Evolutionary conservation across 2,888 invertebrate species (phyloP), one percentile per base, ranked within the genome.

Genomic region (Parochlus steinenii): DNA sequence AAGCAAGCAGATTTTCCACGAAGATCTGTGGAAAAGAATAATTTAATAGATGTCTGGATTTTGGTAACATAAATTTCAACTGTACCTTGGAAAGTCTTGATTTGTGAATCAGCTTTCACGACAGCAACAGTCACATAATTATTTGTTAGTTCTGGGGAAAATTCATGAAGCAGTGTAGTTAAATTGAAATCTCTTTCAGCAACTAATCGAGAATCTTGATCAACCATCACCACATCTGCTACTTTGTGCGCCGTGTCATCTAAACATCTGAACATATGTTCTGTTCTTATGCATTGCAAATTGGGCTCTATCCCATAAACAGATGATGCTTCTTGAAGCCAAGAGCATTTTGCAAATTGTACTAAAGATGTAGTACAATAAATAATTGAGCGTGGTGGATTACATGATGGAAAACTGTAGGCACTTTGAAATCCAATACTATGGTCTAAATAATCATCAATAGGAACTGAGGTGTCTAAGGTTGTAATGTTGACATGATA

Each of bases 251-350:
- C 52, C 1, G 83, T 65, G 2, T 74, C 71, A 17, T 66, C 56
- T 63, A 89, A 64, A 47, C 89, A 89, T 10, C 67, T 69, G 6
- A 67, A 64, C 4, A 65, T 53, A 42, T 62, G 66, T 3, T 58
- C 56, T 2, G 73, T 69, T 43, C 69, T 61, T 6, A 74, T 58
- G 50, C 92, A 93, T 42, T 80, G 77, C 12, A 93, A 57, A 10
- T 75, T 73, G 0, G 92, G 90, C 41, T 76, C 66, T 1, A 85
- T 62, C 2, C 83, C 80, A 46, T 78, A 73, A 3, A 79, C 77
- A 0, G 70, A 64, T 0, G 76, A 72, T 0, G 78, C 78, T 44
- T 79, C 76, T 39, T 73, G 67, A 47, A 87, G 52, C 71, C 80
- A 79, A 2, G 73, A 67, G 51, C 90, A 90, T 49, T 89, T 89